Evolutionary conservation across 1,140 invertebrate species (phyloP), one percentile per base, ranked within the genome.

Genomic region (Heliconius congener): DNA sequence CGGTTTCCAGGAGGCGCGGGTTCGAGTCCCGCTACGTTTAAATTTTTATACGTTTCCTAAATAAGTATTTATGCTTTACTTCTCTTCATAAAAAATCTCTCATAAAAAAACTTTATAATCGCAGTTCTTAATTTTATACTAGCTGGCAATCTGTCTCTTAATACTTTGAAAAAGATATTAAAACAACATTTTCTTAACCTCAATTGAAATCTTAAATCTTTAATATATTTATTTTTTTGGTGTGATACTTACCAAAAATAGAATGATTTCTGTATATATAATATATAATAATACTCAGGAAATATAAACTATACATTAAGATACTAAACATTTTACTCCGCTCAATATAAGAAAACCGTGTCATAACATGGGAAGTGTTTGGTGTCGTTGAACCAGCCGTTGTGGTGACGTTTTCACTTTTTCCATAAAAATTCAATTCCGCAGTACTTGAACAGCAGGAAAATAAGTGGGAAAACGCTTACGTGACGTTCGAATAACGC

Each of bases 321-420:
- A 0, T 60, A 27, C 27, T 60, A 11, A 66, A 66, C 11, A 66
- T 30, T 66, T 66, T 30, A 6, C 9, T 16, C 11, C 3, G 23
- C 11, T 30, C 60, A 66, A n/a, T 66, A 66, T 66, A 66, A 81
- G 72, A 60, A 77, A 79, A 79, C 55, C 71, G 74, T 76, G 55
- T 37, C 72, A 72, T 74, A 73, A 57, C 74, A 77, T 81, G 73
- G 80, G 80, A 81, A 83, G 81, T 60, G 46, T 71, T 79, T 77
- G 73, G 75, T 79, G 80, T 85, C 80, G 70, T 83, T 83, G 73
- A 46, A 81, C 83, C 76, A 76, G 46, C 71, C 71, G 76, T 60
- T 71, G 71, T 74, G 50, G 82, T 81, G 78, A 81, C 78, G 80
- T 87, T 91, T 90, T 93, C 88, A 91, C 89, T 93, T 93, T 93